Evolutionary conservation across 2,113 vertebrate species (phyloP).

Genomic region (Pluvianellus socialis): DNA sequence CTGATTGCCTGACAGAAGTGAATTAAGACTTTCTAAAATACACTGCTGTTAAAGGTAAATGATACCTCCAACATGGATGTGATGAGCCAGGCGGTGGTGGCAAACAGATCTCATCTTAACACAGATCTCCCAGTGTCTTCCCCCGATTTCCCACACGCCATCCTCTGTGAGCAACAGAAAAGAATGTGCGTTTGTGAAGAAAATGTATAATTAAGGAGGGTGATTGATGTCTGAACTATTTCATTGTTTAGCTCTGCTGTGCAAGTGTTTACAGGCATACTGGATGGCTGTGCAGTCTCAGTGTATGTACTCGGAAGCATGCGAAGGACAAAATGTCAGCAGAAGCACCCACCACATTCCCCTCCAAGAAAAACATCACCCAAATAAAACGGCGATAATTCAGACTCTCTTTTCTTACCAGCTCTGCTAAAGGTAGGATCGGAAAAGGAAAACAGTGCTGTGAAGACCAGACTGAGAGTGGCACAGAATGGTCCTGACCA

Average conservation of each 20-base stretch:
- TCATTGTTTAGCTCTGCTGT: constrained; percentile 64
- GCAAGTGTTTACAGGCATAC: constrained; percentile 36
- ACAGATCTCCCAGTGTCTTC: constrained; percentile 21
- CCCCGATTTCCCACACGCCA: background rate
- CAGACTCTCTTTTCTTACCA: background rate
- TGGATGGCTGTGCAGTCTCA: constrained; percentile 11
- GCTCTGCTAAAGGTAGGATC: background rate
- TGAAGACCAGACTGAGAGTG: background rate
- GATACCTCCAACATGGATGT: constrained; percentile 49
- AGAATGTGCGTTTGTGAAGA: constrained; percentile 48
- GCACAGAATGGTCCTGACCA: background rate
- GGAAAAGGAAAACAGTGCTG: background rate
- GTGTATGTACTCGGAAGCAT: background rate
- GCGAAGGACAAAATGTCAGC: background rate
- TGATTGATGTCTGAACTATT: constrained; percentile 69
- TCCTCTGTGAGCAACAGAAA: constrained; percentile 27
- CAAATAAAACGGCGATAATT: background rate
- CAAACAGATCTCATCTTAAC: constrained; percentile 58
- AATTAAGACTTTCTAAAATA: constrained; percentile 69
- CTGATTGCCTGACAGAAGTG: constrained; percentile 66
- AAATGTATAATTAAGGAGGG: constrained; percentile 65
- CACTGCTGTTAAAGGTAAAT: constrained; percentile 58
- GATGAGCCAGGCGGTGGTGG: background rate
- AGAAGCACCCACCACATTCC: background rate
- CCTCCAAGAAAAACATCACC: background rate